Conservation (phyloP, 2,888 invertebrate species). For the Orthosia incerta region DNA sequence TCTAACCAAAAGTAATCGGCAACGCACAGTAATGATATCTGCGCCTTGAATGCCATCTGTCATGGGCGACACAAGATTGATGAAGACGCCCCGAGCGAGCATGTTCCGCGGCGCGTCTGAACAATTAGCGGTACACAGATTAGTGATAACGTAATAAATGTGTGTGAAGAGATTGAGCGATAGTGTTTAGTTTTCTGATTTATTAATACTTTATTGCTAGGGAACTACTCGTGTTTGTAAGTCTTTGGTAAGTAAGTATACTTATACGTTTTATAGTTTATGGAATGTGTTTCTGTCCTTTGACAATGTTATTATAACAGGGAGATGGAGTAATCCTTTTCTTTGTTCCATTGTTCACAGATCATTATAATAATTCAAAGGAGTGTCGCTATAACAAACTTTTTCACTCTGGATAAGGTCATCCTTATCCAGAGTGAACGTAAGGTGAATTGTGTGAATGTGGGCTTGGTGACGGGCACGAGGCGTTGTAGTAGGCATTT, state of each 20-base stretch:
- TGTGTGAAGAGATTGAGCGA: slow-evolving; percentile 79
- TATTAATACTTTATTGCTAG: slow-evolving; percentile 30
- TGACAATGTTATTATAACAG: not conserved
- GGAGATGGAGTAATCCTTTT: not conserved
- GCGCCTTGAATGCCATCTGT: slow-evolving; percentile 65
- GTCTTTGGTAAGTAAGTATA: not conserved
- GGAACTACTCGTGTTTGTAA: not conserved
- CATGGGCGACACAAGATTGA: slow-evolving; percentile 63
- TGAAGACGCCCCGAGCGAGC: slow-evolving; percentile 67
- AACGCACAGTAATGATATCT: slow-evolving; percentile 57
- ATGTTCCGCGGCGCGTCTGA: slow-evolving; percentile 58
- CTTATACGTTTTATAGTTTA: too few species aligned
- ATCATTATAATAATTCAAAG: too few species aligned
- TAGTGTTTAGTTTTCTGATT: slow-evolving; percentile 75
- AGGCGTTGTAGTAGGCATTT: too few species aligned
- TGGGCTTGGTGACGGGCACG: too few species aligned
- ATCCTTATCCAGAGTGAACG: too few species aligned
- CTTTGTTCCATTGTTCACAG: too few species aligned
- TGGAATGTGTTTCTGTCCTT: too few species aligned
- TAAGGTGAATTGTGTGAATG: too few species aligned
- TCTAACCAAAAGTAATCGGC: slow-evolving; percentile 46
- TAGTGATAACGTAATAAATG: slow-evolving; percentile 72
- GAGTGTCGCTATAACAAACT: too few species aligned
- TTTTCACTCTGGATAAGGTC: too few species aligned
- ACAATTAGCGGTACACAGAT: slow-evolving; percentile 68